Evolutionary conservation across 2,888 invertebrate species (phyloP).

Genomic region (Andrena hattorfiana): DNA sequence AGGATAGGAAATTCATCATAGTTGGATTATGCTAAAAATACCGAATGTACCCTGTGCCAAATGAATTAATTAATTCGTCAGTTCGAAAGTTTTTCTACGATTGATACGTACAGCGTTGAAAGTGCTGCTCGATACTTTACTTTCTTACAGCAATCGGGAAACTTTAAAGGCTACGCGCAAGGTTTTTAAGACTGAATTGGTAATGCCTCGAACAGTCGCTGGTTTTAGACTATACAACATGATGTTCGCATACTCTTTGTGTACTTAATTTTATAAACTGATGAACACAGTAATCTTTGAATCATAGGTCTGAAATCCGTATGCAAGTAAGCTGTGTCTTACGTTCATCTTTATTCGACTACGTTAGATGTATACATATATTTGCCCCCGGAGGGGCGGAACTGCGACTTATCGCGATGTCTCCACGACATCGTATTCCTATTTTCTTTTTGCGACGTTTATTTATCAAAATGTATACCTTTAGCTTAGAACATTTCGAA

Average conservation of each 20-base stretch:
- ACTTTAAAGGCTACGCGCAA: conserved; percentile 58
- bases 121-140: conserved; percentile 59
- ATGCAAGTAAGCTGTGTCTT: conserved; percentile 45
- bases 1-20: conserved; percentile 78
- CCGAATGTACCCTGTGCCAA: conserved; percentile 83
- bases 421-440: conserved; percentile 46
- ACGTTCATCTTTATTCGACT: conserved; percentile 42
- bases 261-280: conserved; percentile 65
- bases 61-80: conserved; percentile 71
- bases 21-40: conserved; percentile 79
- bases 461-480: conserved; percentile 52
- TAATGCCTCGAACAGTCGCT: conserved; percentile 67
- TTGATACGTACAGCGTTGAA: conserved; percentile 48
- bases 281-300: conserved; percentile 66
- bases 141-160: conserved; percentile 56
- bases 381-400: conserved; percentile 31
- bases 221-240: conserved; percentile 67
- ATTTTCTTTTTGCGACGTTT: conserved; percentile 49
- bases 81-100: conserved; percentile 44
- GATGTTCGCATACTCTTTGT: conserved; percentile 52
- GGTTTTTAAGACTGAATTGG: conserved; percentile 75
- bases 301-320: conserved; percentile 40
- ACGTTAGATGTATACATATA: conserved; percentile 45
- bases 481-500: conserved; percentile 47
- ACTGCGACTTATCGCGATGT: conserved; percentile 36